Evolutionary conservation across 2,888 invertebrate genomes (phyloP), one percentile per base, ranked within the genome.

Genomic region (Liodrosophila aerea): DNA sequence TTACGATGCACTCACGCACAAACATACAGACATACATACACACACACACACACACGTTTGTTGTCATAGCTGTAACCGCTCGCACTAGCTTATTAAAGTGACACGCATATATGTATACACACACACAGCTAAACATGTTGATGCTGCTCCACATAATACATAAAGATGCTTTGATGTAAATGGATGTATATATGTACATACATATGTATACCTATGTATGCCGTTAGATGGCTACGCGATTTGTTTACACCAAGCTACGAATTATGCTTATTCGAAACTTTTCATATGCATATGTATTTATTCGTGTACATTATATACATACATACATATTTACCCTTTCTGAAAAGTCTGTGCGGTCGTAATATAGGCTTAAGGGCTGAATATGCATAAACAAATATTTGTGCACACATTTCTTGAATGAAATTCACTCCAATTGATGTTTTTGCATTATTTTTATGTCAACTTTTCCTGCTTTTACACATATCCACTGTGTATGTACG

Each of bases 381-480:
- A 18, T 4, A 5, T 37, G 9, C 37, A 37, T n/a, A 37, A 37
- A 37, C 9, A 15, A 37, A 37, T 15, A 16, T 37, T n/a, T 16
- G 15, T 16, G 16, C 16, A 5, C n/a, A 34, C 34, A 13, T 34
- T 34, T n/a, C n/a, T 12, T 12, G 13, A 34, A 7, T 13, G 12
- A 5, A 22, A 4, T 22, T 22, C 3, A 22, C 5, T 22, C 5
- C 22, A 22, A 5, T 22, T 2, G 5, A 22, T 22, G 3, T 22
- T 37, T 15, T 31, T 41, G 12, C 27, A 39, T 46, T 47, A 50
- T 15, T 50, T 39, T 13, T 49, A 16, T 39, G 43, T 43, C 29
- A 36, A 64, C 45, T 52, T 53, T 47, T 46, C 52, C 63, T 62
- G 64, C 52, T 11, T 39, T 43, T 37, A 56, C 39, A 18, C 22